phyloP scores from a whole-genome alignment of 2,888 invertebrate genomes.

The Nemoura dubitans region DNA sequence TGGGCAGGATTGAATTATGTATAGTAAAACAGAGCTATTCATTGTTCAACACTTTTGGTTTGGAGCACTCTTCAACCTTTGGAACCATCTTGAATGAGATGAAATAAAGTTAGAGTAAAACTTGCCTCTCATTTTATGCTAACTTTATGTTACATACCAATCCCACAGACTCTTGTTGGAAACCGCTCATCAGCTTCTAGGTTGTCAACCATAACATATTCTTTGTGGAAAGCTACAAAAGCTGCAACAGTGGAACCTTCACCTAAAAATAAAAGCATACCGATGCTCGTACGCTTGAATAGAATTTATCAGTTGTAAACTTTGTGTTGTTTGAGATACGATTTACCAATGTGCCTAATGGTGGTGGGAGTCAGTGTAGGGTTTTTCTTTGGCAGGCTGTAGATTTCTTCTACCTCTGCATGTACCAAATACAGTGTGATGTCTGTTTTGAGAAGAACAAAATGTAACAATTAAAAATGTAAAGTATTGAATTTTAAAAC shows the following conservation, averaged over 20 bases:
- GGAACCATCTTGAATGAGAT: too few species aligned
- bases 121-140: too few species aligned
- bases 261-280: slow-evolving; percentile 56
- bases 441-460: slow-evolving; percentile 57
- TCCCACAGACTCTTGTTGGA: slow-evolving; percentile 64
- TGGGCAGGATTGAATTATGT: too few species aligned
- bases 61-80: too few species aligned
- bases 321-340: too few species aligned
- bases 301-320: too few species aligned
- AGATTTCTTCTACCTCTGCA: slow-evolving; percentile 64
- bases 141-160: slow-evolving; percentile 15
- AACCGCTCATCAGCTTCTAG: slow-evolving; percentile 67
- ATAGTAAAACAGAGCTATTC: too few species aligned
- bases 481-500: background rate
- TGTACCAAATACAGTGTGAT: slow-evolving; percentile 68
- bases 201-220: slow-evolving; percentile 66
- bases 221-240: slow-evolving; percentile 67
- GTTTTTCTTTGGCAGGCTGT: slow-evolving; percentile 64
- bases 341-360: slow-evolving; percentile 63
- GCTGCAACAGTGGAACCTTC: slow-evolving; percentile 64
- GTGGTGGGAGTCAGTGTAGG: slow-evolving; percentile 65
- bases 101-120: too few species aligned
- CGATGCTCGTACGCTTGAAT: background rate
- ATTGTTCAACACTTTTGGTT: too few species aligned
- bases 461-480: background rate